Conservation (phyloP, 2,113 vertebrate species). For the Sula dactylatra region DNA sequence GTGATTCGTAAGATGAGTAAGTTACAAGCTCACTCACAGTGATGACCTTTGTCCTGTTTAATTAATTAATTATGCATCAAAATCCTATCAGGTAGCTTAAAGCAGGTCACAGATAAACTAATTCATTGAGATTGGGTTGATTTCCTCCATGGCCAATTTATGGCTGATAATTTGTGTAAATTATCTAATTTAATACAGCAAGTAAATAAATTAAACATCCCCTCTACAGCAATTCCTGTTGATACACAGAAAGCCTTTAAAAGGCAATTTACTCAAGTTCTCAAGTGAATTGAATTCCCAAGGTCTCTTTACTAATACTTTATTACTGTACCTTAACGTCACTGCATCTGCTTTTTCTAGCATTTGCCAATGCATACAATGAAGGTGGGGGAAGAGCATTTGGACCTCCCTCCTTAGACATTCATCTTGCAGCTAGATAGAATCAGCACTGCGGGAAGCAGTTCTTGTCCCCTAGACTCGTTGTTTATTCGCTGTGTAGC, state of each 20-base stretch:
- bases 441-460: background rate
- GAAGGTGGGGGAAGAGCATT: background rate
- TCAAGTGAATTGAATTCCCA: constrained; percentile 24
- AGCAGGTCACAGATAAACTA: constrained; percentile 42
- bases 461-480: background rate
- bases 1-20: background rate
- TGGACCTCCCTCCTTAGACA: background rate
- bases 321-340: background rate
- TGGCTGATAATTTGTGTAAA: constrained; percentile 45
- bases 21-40: background rate
- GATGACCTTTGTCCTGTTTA: constrained; percentile 36
- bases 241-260: constrained; percentile 16
- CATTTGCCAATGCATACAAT: background rate
- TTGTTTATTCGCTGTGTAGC: background rate
- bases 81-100: constrained; percentile 51
- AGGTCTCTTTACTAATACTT: background rate
- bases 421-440: background rate
- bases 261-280: constrained; percentile 28
- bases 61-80: constrained; percentile 57
- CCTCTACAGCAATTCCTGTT: constrained; percentile 7
- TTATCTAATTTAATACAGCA: constrained; percentile 54
- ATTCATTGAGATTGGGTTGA: constrained; percentile 38
- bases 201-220: constrained; percentile 62
- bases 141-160: constrained; percentile 42
- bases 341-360: background rate